Evolutionary conservation across 2,113 vertebrate species (phyloP).

Genomic region (Halichoerus grypus): DNA sequence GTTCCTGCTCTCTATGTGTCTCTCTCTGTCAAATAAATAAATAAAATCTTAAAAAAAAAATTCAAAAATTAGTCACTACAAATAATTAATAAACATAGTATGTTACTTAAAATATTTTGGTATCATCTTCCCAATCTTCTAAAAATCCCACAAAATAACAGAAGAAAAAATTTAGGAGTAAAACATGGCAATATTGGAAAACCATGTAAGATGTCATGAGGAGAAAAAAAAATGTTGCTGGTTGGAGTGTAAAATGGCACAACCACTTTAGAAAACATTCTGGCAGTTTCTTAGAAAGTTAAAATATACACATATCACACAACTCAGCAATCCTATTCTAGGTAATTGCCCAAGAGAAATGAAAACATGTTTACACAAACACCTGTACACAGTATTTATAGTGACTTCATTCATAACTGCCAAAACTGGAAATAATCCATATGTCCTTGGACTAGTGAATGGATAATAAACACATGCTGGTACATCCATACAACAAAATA

Average conservation of each 20-base stretch:
- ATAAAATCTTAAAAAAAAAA: neutral
- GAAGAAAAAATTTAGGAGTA: neutral
- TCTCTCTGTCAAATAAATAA: no score
- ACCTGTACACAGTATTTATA: neutral
- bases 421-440: neutral
- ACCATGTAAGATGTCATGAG: neutral
- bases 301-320: neutral
- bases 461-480: neutral
- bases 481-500: neutral
- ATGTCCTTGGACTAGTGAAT: neutral
- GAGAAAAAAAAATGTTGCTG: conserved; percentile 7
- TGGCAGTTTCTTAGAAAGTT: neutral
- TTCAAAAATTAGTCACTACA: neutral
- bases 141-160: neutral
- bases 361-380: neutral
- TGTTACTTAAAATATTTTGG: conserved; percentile 3
- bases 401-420: neutral
- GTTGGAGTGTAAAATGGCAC: neutral
- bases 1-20: no score
- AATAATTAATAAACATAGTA: neutral
- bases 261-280: neutral
- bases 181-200: neutral
- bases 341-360: neutral
- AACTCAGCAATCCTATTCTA: neutral
- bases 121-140: neutral